Conservation (phyloP, 2,888 invertebrate genomes). For the Folsomia manolachei region DNA sequence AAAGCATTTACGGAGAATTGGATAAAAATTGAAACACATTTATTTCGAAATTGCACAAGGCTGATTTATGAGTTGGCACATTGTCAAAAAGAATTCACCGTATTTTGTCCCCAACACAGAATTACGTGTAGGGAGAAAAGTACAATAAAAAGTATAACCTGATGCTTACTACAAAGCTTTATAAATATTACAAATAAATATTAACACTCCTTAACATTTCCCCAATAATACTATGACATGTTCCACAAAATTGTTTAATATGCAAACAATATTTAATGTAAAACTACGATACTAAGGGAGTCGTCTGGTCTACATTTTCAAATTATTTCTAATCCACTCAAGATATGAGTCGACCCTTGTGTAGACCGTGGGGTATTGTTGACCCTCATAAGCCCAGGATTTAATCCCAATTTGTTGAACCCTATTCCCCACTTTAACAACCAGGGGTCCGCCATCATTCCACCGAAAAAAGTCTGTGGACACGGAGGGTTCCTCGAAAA, state of each 20-base stretch:
- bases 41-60: neutral
- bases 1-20: neutral
- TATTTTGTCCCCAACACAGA: neutral
- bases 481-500: constrained; percentile 36
- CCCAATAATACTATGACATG: no score
- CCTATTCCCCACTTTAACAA: constrained; percentile 35
- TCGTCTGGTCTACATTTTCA: constrained; percentile 41
- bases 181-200: no score
- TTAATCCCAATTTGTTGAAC: constrained; percentile 43
- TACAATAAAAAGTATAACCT: neutral
- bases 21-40: constrained; percentile 3
- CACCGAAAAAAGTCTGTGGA: constrained; percentile 35
- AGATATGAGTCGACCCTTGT: constrained; percentile 36
- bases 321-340: constrained; percentile 40
- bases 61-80: constrained; percentile 2
- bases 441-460: constrained; percentile 42
- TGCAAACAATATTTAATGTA: no score
- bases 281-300: no score
- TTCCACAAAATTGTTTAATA: no score
- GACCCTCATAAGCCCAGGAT: constrained; percentile 46
- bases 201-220: no score
- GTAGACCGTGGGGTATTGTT: constrained; percentile 41
- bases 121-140: neutral
- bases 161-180: no score
- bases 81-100: constrained; percentile 6